Evolutionary conservation across 2,113 vertebrate species (phyloP).

Genomic region (Eolophus roseicapilla): DNA sequence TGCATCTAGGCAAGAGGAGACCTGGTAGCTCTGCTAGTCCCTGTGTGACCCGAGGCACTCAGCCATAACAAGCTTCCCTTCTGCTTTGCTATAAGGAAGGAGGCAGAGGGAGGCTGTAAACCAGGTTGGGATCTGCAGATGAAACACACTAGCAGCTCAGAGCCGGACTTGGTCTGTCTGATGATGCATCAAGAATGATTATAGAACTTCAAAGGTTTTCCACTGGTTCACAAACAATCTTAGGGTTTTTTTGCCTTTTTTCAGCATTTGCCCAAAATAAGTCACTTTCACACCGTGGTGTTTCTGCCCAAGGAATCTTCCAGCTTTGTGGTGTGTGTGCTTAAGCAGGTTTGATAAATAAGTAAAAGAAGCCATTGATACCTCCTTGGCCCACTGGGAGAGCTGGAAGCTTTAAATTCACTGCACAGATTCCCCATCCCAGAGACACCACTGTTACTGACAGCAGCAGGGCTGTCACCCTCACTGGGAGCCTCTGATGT

Average conservation of each 20-base stretch:
- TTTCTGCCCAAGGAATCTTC: background rate
- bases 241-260: constrained; percentile 30
- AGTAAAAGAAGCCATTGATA: background rate
- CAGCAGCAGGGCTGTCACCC: background rate
- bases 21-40: constrained; percentile 32
- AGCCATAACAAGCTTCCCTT: background rate
- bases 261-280: background rate
- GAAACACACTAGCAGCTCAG: constrained; percentile 36
- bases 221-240: background rate
- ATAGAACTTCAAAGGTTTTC: constrained; percentile 43
- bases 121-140: constrained; percentile 4
- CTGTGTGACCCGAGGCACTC: background rate
- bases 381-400: background rate
- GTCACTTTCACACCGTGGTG: background rate
- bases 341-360: background rate
- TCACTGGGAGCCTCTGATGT: background rate
- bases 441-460: background rate
- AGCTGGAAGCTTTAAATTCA: background rate
- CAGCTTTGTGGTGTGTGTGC: background rate
- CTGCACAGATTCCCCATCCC: background rate
- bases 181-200: constrained; percentile 37
- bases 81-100: background rate
- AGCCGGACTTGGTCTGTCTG: constrained; percentile 33
- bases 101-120: constrained; percentile 30
- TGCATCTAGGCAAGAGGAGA: constrained; percentile 4